A percentile compares a stretch with the other conserved stretches of the same genome.
These are phyloP conservation scores for Mimachlamys varia DNA, from an alignment of 2,888 invertebrate species.

Conservation along the genomic window DNA sequence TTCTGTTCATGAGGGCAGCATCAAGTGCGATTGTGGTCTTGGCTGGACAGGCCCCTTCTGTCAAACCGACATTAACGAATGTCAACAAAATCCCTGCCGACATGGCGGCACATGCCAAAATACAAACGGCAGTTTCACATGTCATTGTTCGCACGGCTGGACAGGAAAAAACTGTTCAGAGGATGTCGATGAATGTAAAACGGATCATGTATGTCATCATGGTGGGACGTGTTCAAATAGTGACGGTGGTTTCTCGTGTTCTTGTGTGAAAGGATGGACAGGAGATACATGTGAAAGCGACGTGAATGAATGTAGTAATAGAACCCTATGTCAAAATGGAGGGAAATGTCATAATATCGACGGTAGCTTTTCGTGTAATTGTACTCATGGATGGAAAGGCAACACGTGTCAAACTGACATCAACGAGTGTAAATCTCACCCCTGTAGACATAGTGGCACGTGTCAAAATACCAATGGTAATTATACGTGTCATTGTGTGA, in stretches of 20 bases:
- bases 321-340: not conserved
- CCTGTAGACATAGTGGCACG: not conserved
- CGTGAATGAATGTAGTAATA: not conserved
- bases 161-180: not conserved
- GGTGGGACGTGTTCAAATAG: not conserved
- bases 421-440: not conserved
- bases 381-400: not conserved
- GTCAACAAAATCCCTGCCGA: not conserved
- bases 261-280: not conserved
- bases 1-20: too few species aligned
- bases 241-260: not conserved
- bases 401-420: not conserved
- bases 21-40: too few species aligned
- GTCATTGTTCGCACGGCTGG: not conserved
- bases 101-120: not conserved
- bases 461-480: not conserved
- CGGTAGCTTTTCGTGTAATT: not conserved
- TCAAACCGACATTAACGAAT: not conserved
- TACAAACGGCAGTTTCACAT: not conserved
- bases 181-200: not conserved
- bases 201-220: not conserved
- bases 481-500: not conserved
- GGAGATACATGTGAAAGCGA: not conserved
- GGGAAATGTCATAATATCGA: not conserved
- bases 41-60: not conserved